phyloP scores from a whole-genome alignment of 2,888 invertebrate genomes.

The Biston stratarius region DNA sequence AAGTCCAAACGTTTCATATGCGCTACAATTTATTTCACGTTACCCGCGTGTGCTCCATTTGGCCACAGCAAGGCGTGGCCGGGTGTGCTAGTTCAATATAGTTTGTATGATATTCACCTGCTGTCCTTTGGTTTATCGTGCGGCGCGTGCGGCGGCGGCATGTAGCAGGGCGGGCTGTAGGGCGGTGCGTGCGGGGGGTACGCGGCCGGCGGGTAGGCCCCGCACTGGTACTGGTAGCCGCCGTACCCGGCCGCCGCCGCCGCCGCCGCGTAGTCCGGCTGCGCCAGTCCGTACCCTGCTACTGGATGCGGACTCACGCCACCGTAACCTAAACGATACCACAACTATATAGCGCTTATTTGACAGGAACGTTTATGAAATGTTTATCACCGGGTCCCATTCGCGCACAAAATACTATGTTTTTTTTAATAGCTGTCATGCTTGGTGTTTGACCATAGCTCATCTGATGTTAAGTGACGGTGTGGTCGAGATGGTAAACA shows the following conservation, averaged over 20 bases:
- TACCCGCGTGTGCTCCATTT: no score
- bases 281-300: constrained; percentile 92
- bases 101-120: constrained; percentile 85
- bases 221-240: constrained; percentile 86
- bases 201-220: constrained; percentile 86
- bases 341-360: not conserved
- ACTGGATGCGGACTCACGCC: constrained; percentile 94
- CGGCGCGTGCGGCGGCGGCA: constrained; percentile 94
- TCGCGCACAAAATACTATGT: no score
- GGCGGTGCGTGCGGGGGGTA: constrained; percentile 90
- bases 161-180: constrained; percentile 94
- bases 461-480: no score
- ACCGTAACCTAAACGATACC: constrained; percentile 89
- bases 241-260: constrained; percentile 89
- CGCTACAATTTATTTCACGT: no score
- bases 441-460: no score
- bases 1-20: no score
- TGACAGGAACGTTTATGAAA: no score
- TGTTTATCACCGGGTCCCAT: no score
- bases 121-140: constrained; percentile 93
- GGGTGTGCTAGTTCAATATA: no score
- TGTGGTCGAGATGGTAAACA: no score
- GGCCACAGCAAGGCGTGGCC: no score
- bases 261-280: constrained; percentile 93
- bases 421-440: no score